phyloP scores from a whole-genome alignment of 2,113 vertebrate species.

The Cnemophilus loriae region DNA sequence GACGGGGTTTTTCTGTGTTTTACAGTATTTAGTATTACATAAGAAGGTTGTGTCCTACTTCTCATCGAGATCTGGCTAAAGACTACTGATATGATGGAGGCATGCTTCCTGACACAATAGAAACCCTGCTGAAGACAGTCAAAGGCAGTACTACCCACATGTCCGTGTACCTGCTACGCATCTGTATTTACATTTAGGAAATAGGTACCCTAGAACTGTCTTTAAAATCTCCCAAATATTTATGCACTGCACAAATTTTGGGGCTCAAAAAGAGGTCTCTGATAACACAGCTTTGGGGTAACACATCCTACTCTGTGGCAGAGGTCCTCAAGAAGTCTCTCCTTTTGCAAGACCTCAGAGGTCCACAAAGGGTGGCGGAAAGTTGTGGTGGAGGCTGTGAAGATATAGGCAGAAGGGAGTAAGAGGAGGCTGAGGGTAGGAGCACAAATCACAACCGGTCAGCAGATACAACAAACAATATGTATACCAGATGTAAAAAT shows the following conservation, averaged over 20 bases:
- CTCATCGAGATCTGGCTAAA: neutral
- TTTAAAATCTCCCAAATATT: neutral
- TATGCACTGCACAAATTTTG: neutral
- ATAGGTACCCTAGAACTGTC: neutral
- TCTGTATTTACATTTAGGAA: neutral
- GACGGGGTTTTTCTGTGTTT: neutral
- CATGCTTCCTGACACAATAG: neutral
- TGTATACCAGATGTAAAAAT: neutral
- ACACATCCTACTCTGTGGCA: neutral
- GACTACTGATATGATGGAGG: neutral
- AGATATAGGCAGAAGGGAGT: neutral
- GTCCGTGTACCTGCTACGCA: neutral
- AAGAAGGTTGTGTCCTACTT: neutral
- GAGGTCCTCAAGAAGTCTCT: neutral
- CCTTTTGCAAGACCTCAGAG: neutral
- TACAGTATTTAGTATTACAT: slow-evolving; percentile 12
- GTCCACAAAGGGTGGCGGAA: neutral
- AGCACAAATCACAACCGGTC: neutral
- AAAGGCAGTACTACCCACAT: neutral
- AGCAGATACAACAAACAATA: neutral
- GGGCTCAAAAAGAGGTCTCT: neutral
- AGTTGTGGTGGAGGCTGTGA: neutral
- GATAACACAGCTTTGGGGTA: neutral
- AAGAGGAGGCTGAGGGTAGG: neutral
- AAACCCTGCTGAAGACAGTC: neutral